Base-by-base conservation (phyloP, 2,113 vertebrate genomes). In the Psilopogon haemacephalus region DNA sequence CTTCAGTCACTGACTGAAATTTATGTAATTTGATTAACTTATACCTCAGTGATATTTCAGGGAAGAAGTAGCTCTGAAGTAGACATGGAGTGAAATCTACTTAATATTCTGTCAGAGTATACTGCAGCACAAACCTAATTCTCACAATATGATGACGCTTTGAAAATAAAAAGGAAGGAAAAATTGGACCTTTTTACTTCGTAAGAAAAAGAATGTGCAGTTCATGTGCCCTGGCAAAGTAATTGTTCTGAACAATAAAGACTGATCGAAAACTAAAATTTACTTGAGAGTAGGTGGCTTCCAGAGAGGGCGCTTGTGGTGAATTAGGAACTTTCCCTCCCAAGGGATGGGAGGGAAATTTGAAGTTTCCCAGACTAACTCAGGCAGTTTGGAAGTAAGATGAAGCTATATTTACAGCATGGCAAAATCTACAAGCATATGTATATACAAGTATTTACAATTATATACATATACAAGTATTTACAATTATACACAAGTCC, bases 11-110 rank as follows among this genome's bases (percentile, higher is more conserved):
- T 95, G 82, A 63, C 64, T 93, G 56, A 87, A 97, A 97, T 96
- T 91, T 95, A 95, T 95, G 86, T 94, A 95, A 95, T 96, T 97
- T 96, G 95, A 96, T 97, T 97, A 97, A 97, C 79, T 94, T 94
- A 91, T 69, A 62, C 86, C 92, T 96, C 9, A 3, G 62, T 94
- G 81, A 84, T 91, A 94, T 96, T 97, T 95, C 93, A 58, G 69
- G 97, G 95, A 93, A 81, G 19, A 95, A 95, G 79, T 79, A 63
- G 8, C 79, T 93, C 87, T 93, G 84, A 95, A 95, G 74, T 86
- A 83, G 91, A 37, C 46, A 90, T 69, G 94, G 95, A 92, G 80
- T 89, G 59, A 44, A 73, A 94, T 44, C 80, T 90, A 69, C 52
- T 96, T 96, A 94, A 75, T 80, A 96, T 96, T 97, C 90, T 15